These are phyloP conservation scores for Armadillidium nasatum DNA, from an alignment of 1,140 invertebrate genomes.

Conservation along the genomic window DNA sequence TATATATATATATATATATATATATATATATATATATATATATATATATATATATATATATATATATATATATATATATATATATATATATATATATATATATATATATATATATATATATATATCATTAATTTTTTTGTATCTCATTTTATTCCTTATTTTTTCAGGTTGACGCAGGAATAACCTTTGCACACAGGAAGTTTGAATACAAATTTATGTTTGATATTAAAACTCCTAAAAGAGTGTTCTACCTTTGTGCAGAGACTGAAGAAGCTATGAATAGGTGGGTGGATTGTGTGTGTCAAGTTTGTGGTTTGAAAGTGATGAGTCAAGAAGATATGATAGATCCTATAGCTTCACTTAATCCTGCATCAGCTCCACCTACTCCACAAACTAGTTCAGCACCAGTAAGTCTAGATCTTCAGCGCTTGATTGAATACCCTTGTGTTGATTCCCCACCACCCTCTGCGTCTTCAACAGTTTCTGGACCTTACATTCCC, in stretches of 20 bases:
- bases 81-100: no score
- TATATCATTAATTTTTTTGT: no score
- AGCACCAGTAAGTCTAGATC: conserved; percentile 29
- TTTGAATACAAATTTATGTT: conserved; percentile 64
- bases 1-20: no score
- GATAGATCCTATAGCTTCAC: conserved; percentile 54
- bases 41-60: no score
- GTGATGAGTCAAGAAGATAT: conserved; percentile 62
- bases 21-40: no score
- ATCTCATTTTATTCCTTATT: no score
- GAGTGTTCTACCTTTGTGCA: conserved; percentile 86
- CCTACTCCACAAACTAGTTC: conserved; percentile 30
- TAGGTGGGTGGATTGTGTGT: conserved; percentile 90
- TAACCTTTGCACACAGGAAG: conserved; percentile 40
- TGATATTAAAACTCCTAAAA: conserved; percentile 77
- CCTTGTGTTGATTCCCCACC: conserved; percentile 49
- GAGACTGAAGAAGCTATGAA: conserved; percentile 87
- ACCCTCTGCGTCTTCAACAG: conserved; percentile 39
- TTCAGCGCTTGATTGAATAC: conserved; percentile 46
- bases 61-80: no score
- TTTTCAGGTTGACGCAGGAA: conserved; percentile 74
- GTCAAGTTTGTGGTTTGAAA: conserved; percentile 82
- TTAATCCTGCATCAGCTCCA: conserved; percentile 25
- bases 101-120: no score
- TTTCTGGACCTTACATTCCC: conserved; percentile 53